Percentiles rank a stretch among this genome's conserved stretches.
Conservation (phyloP, 2,113 vertebrate species). For the Podocnemis expansa region DNA sequence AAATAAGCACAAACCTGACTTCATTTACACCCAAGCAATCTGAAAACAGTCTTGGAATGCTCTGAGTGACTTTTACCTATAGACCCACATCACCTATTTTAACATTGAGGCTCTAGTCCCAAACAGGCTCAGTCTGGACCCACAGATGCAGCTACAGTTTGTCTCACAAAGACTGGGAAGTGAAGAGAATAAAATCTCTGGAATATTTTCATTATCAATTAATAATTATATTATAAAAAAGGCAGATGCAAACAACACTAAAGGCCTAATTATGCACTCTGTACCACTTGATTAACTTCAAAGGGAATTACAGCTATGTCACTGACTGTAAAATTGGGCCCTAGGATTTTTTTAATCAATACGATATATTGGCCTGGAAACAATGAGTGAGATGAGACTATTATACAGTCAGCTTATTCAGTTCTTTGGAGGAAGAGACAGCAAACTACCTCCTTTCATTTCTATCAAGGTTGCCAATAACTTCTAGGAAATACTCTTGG, state of each 20-base stretch:
- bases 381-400: not conserved
- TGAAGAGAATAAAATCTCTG: not conserved
- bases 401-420: not conserved
- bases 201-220: not conserved
- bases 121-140: not conserved
- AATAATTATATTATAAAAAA: not conserved
- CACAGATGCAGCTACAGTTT: not conserved
- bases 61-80: not conserved
- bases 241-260: not conserved
- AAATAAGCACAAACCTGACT: not conserved
- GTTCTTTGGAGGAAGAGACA: not conserved
- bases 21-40: not conserved
- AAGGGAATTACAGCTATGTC: not conserved
- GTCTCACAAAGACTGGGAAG: not conserved
- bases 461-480: not conserved
- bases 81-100: not conserved
- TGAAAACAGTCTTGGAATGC: not conserved
- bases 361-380: not conserved
- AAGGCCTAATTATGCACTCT: not conserved
- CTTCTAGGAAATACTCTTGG: not conserved
- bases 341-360: not conserved
- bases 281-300: not conserved
- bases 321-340: not conserved
- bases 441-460: not conserved
- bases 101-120: not conserved